These are phyloP conservation scores for Drosophila conformis DNA, from an alignment of 2,888 invertebrate genomes.

Conservation along the genomic window DNA sequence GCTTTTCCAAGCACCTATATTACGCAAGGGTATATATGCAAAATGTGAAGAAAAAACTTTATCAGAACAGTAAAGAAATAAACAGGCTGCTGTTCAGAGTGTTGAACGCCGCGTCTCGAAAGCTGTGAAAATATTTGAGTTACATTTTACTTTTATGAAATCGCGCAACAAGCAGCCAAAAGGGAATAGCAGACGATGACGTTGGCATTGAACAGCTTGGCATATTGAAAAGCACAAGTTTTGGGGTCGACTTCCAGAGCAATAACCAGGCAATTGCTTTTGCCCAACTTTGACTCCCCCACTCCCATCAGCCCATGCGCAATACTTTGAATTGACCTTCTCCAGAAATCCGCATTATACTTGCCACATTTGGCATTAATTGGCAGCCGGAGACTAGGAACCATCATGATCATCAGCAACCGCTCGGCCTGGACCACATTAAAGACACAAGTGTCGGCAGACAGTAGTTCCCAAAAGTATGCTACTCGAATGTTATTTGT, in stretches of 20 bases:
- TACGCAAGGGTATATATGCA: background rate
- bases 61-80: conserved; percentile 18
- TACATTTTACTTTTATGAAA: conserved; percentile 50
- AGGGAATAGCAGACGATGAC: conserved; percentile 32
- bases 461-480: conserved; percentile 44
- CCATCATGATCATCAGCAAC: conserved; percentile 33
- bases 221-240: conserved; percentile 68
- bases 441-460: conserved; percentile 44
- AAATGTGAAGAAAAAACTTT: background rate
- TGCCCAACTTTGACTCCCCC: conserved; percentile 21
- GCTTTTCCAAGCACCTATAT: background rate
- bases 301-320: too few relatives aligned
- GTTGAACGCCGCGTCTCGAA: conserved; percentile 39
- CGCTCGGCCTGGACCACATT: conserved; percentile 17
- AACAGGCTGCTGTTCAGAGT: conserved; percentile 29
- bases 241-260: conserved; percentile 35
- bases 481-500: conserved; percentile 75
- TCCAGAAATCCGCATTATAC: conserved; percentile 41
- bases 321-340: conserved; percentile 31
- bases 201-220: conserved; percentile 27
- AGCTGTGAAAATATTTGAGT: conserved; percentile 50
- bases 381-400: conserved; percentile 42
- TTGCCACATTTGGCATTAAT: conserved; percentile 65
- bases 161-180: conserved; percentile 17
- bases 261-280: conserved; percentile 66